phyloP scores from a whole-genome alignment of 1,140 invertebrate species.

The Drosophila sulfurigaster region DNA sequence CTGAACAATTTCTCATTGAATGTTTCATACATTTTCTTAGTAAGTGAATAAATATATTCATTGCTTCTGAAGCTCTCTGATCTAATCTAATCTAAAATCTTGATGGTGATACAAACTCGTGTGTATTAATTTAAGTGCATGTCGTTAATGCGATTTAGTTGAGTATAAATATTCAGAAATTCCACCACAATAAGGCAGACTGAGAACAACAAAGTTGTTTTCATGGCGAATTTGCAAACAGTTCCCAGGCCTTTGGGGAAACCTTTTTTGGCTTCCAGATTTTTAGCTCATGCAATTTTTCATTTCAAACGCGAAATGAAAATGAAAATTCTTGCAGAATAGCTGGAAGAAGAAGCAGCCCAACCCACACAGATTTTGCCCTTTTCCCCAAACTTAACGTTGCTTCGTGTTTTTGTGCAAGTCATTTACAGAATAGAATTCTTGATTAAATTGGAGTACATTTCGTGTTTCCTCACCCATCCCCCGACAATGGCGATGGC shows the following conservation, averaged over 20 bases:
- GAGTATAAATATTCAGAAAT: not conserved
- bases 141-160: not conserved
- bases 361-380: constrained; percentile 1
- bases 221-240: constrained; percentile 19
- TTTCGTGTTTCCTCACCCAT: constrained; percentile 55
- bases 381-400: constrained; percentile 38
- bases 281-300: constrained; percentile 52
- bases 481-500: not conserved
- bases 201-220: constrained; percentile 33
- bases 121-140: not conserved
- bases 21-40: too few relatives aligned
- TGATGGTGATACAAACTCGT: too few relatives aligned
- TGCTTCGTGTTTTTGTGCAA: constrained; percentile 74
- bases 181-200: constrained; percentile 6
- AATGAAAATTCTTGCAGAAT: constrained; percentile 68
- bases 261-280: constrained; percentile 33
- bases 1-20: too few relatives aligned
- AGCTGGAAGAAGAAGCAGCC: constrained; percentile 14
- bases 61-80: too few relatives aligned
- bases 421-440: constrained; percentile 82
- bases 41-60: too few relatives aligned
- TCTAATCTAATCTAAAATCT: too few relatives aligned
- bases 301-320: constrained; percentile 63
- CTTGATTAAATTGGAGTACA: constrained; percentile 83
- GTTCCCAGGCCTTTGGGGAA: constrained; percentile 9